These are phyloP conservation scores for Synanthedon formicaeformis DNA, from an alignment of 2,888 invertebrate genomes.

Conservation along the genomic window DNA sequence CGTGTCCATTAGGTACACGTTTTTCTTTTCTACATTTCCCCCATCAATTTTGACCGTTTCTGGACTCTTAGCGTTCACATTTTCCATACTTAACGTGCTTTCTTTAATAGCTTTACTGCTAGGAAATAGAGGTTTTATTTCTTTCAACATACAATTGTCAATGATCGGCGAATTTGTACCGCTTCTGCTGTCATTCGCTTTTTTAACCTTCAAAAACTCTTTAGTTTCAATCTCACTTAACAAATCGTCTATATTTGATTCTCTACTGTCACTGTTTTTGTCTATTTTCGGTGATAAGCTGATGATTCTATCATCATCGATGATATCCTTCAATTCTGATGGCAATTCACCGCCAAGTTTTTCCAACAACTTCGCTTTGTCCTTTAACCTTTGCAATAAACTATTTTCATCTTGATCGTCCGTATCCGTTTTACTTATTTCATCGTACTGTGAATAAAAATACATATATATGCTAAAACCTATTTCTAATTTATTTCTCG, in stretches of 20 bases:
- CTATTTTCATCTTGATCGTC: constrained; percentile 51
- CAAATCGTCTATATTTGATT: constrained; percentile 40
- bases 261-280: constrained; percentile 13
- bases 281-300: constrained; percentile 21
- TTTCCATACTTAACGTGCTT: constrained; percentile 19
- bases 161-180: constrained; percentile 28
- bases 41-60: constrained; percentile 16
- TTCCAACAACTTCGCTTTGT: constrained; percentile 63
- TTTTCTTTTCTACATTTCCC: constrained; percentile 36
- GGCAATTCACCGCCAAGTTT: constrained; percentile 67
- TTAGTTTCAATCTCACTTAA: constrained; percentile 55
- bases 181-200: constrained; percentile 20
- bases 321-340: constrained; percentile 54
- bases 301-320: constrained; percentile 36
- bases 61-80: constrained; percentile 19
- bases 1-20: constrained; percentile 40
- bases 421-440: constrained; percentile 22
- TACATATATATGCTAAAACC: too few species aligned
- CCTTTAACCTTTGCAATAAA: constrained; percentile 50
- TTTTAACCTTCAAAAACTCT: constrained; percentile 45
- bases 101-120: constrained; percentile 26
- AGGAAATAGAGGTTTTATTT: constrained; percentile 25
- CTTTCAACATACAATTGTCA: constrained; percentile 4
- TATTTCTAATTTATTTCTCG: background rate
- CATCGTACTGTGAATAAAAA: constrained; percentile 5